Conservation (phyloP, 2,113 vertebrate species). For the Physeter macrocephalus region DNA sequence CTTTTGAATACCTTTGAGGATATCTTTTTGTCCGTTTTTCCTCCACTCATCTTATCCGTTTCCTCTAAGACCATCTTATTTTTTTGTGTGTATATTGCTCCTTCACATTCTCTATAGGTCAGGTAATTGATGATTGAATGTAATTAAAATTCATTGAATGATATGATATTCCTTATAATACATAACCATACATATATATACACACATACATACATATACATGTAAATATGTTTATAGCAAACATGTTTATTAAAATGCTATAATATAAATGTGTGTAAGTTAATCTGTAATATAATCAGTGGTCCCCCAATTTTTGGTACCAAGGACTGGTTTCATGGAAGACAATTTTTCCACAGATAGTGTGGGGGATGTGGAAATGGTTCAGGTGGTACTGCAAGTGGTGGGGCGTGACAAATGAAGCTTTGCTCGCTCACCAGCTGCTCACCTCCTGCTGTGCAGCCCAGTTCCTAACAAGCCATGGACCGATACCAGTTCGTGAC, state of each 20-base stretch:
- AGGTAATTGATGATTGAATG: not conserved
- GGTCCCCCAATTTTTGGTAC: no score
- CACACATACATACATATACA: not conserved
- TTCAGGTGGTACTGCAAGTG: no score
- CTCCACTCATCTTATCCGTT: not conserved
- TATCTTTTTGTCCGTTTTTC: not conserved
- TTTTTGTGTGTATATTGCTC: not conserved
- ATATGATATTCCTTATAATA: not conserved
- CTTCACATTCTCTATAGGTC: not conserved
- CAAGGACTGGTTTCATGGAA: no score
- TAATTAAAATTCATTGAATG: not conserved
- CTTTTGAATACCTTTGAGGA: not conserved
- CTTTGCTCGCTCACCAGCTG: accelerated
- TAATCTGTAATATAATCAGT: not conserved
- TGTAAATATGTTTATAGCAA: not conserved
- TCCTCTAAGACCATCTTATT: not conserved
- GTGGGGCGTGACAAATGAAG: no score
- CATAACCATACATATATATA: not conserved
- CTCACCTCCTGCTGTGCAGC: no score
- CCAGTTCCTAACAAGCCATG: no score
- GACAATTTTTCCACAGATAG: no score
- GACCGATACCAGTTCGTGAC: no score
- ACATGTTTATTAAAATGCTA: not conserved
- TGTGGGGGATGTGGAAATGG: no score
- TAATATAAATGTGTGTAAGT: not conserved